phyloP scores from a whole-genome alignment of 2,113 vertebrate genomes.

The Dendrocopos noguchii region DNA sequence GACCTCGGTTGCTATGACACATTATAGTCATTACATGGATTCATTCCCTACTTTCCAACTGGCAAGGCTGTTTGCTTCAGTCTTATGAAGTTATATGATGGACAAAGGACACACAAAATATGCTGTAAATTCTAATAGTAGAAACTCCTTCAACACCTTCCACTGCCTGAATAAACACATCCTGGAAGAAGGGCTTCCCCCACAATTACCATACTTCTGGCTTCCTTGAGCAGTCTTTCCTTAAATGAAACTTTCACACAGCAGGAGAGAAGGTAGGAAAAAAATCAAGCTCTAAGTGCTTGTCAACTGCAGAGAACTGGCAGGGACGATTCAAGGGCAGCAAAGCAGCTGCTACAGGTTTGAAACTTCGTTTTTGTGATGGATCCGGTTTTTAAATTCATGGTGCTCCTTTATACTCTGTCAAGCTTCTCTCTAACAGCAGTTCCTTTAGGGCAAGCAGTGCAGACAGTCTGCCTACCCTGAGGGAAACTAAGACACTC shows the following conservation, averaged over 20 bases:
- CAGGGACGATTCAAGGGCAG: slow-evolving; percentile 50
- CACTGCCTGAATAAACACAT: background rate
- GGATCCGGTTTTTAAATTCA: slow-evolving; percentile 8
- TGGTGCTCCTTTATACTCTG: slow-evolving; percentile 1
- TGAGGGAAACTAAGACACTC: slow-evolving; percentile 51
- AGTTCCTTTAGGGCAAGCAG: slow-evolving; percentile 57
- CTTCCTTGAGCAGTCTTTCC: background rate
- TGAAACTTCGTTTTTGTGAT: slow-evolving; percentile 46
- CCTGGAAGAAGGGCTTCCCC: background rate
- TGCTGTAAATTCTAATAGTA: background rate
- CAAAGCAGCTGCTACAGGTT: slow-evolving; percentile 10
- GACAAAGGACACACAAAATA: slow-evolving; percentile 29
- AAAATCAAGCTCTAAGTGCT: background rate
- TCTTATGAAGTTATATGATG: slow-evolving; percentile 32
- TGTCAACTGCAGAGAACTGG: background rate
- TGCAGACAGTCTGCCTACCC: slow-evolving; percentile 46
- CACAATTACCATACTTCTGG: background rate
- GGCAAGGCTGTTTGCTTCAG: slow-evolving; percentile 26
- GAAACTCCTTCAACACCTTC: background rate
- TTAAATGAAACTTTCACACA: background rate
- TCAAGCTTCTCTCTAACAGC: slow-evolving; percentile 18
- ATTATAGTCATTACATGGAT: background rate
- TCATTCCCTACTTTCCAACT: slow-evolving; percentile 39
- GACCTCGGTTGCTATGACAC: slow-evolving; percentile 38
- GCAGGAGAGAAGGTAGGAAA: background rate